Base-by-base conservation (phyloP, 2,797 vertebrate genomes). In the Poeciliopsis paucimaculata region DNA sequence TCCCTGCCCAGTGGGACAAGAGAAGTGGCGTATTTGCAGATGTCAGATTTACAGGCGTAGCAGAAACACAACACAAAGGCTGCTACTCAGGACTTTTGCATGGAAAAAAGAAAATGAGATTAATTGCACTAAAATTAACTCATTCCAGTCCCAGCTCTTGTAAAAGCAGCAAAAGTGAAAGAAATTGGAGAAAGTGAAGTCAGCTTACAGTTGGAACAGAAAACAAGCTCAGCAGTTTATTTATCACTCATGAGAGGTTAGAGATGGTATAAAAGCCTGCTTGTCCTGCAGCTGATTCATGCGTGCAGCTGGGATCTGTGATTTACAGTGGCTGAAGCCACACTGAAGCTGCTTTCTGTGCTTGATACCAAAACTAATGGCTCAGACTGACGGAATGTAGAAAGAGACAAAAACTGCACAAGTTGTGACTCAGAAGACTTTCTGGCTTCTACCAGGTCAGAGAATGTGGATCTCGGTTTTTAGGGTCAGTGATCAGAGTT, bases 261-360 rank as follows among this genome's bases (percentile, higher is more conserved):
- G 90, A 84, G 82, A 62, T 76, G 73, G 86, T 89, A 93, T 84
- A 94, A 93, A 93, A 95, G 86, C 77, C 85, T 85, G 90, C 93
- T 94, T 95, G 93, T 94, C 92, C 92, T 93, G 84, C 81, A 90
- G 91, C 93, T 95, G 87, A 95, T 95, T 87, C 80, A 76, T 87
- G 77, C 36, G 73, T 86, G 83, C 91, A 96, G 91, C 92, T 95
- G 94, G 89, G 89, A 86, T 86, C 85, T 55, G 87, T 80, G 90
- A 93, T 86, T 88, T 93, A 93, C 94, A 91, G 84, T 26, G 66
- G 70, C 85, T 75, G 75, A 53, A 83, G 78, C 83, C 85, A 84
- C 57, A 88, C 76, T 45, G 85, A 75, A 77, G 68, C 79, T 76
- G 81, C 84, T 60, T 60, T 28, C 55, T 84, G 73, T 13, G 3